Percentiles rank a stretch among this genome's conserved stretches.
phyloP scores from a whole-genome alignment of 2,113 vertebrate species.

The Panthera leo region DNA sequence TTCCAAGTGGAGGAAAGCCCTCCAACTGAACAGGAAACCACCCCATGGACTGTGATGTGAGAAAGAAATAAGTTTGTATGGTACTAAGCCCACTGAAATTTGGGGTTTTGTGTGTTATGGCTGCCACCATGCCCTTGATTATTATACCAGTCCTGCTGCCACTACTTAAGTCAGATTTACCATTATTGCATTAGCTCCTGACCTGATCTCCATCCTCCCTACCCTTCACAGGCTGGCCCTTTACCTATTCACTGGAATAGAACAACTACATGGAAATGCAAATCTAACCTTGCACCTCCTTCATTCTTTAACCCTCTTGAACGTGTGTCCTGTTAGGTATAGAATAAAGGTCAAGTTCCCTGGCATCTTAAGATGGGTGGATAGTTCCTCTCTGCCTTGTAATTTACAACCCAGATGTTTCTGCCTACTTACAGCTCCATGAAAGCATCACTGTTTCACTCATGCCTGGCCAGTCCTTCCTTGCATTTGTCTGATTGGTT shows the following conservation, averaged over 20 bases:
- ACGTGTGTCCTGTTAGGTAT: background rate
- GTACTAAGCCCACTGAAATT: background rate
- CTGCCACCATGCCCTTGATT: background rate
- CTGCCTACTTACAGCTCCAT: background rate
- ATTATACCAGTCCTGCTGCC: background rate
- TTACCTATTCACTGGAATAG: background rate
- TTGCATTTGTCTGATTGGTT: background rate
- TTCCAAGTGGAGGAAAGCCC: background rate
- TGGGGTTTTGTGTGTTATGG: background rate
- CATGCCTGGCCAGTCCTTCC: background rate
- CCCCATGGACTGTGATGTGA: background rate
- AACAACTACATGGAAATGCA: background rate
- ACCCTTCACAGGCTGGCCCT: background rate
- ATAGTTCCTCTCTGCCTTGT: background rate
- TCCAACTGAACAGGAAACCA: background rate
- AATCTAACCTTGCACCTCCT: background rate
- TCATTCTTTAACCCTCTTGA: background rate
- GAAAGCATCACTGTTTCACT: background rate
- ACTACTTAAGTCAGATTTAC: background rate
- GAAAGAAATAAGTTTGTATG: background rate
- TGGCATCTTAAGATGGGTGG: background rate
- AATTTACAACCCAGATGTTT: background rate
- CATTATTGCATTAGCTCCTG: background rate
- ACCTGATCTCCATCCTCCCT: background rate
- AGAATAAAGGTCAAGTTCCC: background rate